Evolutionary conservation across 1,140 invertebrate species (phyloP), one percentile per base, ranked within the genome.

Genomic region (Drosophila sulfurigaster): DNA sequence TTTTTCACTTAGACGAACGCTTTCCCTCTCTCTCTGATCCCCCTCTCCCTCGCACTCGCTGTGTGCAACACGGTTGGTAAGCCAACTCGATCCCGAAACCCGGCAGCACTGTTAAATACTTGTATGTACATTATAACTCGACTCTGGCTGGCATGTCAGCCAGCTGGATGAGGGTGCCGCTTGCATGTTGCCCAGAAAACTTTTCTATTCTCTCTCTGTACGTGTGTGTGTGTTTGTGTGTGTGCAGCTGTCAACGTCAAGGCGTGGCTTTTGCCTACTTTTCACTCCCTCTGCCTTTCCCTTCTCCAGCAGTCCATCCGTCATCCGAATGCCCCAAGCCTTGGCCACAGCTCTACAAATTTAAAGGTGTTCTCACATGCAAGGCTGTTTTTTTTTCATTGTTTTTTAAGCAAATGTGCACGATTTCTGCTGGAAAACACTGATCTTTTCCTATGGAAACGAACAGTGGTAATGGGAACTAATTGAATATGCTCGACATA

Each of bases 181-280:
- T 73, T 77, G 75, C 75, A 75, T 75, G 73, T 75, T 59, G 73
- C n/a, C 69, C 51, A 38, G 20, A 65, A 86, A 87, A 81, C 81
- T 86, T 86, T 79, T 77, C 71, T 64, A 73, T 51, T 51, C 63
- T 63, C 20, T 25, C 20, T 25, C 20, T 20, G 20, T 25, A 25
- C 20, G 20, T 25, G 20, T 25, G 20, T 25, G 20, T 25, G 20
- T 25, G 20, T 25, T 25, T 25, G 20, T 25, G 20, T 25, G 32
- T 71, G 68, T 69, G 66, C 28, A 76, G 60, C 82, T 79, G 82
- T 86, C 82, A 87, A 88, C 82, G 82, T 86, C 82, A 88, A 79
- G 76, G 41, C 69, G 70, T 74, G 73, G 77, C 77, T 35, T 45
- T 48, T 43, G 38, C 67, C 45, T 5, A 43, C 46, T 16, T 11